phyloP scores from a whole-genome alignment of 1,140 invertebrate species.

The Anoplolepis gracilipes region DNA sequence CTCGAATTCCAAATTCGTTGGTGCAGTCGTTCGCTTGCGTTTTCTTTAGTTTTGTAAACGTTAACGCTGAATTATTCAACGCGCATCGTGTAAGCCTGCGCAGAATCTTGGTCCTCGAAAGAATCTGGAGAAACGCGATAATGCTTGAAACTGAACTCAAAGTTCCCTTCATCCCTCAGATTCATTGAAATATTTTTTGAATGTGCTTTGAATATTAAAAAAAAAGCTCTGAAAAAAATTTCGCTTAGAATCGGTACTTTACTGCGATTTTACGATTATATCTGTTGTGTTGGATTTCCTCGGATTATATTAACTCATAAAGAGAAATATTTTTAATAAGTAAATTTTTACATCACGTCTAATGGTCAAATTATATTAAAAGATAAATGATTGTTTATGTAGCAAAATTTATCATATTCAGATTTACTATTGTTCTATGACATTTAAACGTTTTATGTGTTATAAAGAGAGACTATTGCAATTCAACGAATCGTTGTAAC shows the following conservation, averaged over 20 bases:
- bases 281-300: background rate
- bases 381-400: background rate
- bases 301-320: background rate
- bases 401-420: background rate
- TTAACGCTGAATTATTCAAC: slow-evolving; percentile 52
- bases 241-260: background rate
- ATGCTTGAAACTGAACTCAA: background rate
- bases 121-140: slow-evolving; percentile 19
- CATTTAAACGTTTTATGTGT: background rate
- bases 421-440: background rate
- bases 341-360: background rate
- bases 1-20: background rate
- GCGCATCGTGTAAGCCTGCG: slow-evolving; percentile 9
- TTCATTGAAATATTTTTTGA: background rate
- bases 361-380: no score
- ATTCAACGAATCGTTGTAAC: background rate
- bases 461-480: background rate
- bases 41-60: slow-evolving; percentile 28
- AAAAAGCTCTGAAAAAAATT: background rate
- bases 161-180: background rate
- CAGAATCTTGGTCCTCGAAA: slow-evolving; percentile 27
- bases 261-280: background rate
- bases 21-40: background rate
- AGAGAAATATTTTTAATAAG: background rate
- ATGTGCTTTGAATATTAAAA: background rate